These are phyloP conservation scores for Gastrophryne carolinensis DNA, from an alignment of 2,797 vertebrate species.

Conservation along the genomic window DNA sequence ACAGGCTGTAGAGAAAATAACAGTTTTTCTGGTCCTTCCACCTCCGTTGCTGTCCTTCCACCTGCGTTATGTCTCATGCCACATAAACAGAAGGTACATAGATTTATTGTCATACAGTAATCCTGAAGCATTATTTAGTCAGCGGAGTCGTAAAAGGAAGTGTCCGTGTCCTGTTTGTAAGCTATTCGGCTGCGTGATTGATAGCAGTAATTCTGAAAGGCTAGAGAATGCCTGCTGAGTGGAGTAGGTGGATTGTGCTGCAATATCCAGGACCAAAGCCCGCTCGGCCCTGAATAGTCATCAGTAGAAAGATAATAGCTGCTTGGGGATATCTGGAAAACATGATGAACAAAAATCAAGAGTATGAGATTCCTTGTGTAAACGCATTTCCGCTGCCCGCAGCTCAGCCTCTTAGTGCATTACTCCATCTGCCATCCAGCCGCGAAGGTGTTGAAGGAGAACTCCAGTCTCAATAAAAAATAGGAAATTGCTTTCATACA, in stretches of 20 bases:
- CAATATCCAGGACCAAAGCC: conserved; percentile 15
- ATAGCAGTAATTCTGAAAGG: conserved; percentile 33
- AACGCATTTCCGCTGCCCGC: conserved; percentile 9
- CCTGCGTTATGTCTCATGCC: conserved; percentile 14
- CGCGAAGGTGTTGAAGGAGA: conserved; percentile 27
- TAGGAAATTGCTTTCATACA: not conserved
- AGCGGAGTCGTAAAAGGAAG: conserved; percentile 26
- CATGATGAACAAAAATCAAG: conserved; percentile 55
- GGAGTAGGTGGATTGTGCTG: conserved; percentile 43
- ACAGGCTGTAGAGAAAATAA: not conserved
- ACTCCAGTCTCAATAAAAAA: not conserved
- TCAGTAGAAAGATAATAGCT: conserved; percentile 64
- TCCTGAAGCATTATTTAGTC: conserved; percentile 16
- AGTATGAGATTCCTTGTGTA: conserved; percentile 58
- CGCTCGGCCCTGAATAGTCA: conserved; percentile 62
- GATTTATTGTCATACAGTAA: conserved; percentile 21
- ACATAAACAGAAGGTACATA: conserved; percentile 27
- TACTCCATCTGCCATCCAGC: not conserved
- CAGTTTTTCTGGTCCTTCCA: not conserved
- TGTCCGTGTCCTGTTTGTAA: conserved; percentile 22
- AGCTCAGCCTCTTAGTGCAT: not conserved
- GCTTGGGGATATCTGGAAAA: conserved; percentile 68
- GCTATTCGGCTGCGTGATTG: conserved; percentile 38
- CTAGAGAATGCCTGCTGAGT: conserved; percentile 33
- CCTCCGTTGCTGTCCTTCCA: not conserved